These are phyloP conservation scores for Pandemis heparana DNA, from an alignment of 2,888 invertebrate species.

Conservation along the genomic window DNA sequence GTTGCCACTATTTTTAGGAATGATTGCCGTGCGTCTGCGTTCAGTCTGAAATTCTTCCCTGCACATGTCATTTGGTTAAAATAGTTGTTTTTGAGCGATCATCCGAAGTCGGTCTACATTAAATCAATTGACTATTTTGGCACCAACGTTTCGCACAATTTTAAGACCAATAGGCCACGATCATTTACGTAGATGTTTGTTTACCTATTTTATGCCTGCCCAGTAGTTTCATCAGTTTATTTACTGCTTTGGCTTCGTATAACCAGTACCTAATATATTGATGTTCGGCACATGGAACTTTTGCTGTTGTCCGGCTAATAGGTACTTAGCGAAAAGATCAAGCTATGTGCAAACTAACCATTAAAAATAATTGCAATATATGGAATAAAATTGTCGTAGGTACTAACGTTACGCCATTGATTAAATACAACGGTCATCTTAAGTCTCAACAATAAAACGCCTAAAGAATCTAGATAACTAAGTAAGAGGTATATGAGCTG, in stretches of 20 bases:
- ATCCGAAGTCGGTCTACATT: conserved; percentile 1
- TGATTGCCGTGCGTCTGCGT: conserved; percentile 27
- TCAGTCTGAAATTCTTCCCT: conserved; percentile 34
- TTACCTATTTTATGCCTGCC: background rate
- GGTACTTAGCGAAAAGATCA: background rate
- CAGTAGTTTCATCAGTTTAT: background rate
- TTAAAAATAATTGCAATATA: background rate
- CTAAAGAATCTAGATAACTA: no score
- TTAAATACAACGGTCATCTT: no score
- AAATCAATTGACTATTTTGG: background rate
- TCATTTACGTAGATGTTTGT: background rate
- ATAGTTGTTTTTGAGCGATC: conserved; percentile 1
- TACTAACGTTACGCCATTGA: no score
- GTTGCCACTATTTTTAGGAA: conserved; percentile 40
- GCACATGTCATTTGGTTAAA: conserved; percentile 30
- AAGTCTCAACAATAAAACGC: no score
- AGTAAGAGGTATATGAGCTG: no score
- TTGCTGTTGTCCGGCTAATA: background rate
- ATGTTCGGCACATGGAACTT: background rate
- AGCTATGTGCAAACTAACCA: background rate
- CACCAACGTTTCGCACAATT: background rate
- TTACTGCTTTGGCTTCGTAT: background rate
- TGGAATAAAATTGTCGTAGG: no score
- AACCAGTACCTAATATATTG: background rate
- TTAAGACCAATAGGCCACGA: conserved; percentile 2